Conservation (phyloP, 2,113 vertebrate genomes). For the Litocranius walleri region DNA sequence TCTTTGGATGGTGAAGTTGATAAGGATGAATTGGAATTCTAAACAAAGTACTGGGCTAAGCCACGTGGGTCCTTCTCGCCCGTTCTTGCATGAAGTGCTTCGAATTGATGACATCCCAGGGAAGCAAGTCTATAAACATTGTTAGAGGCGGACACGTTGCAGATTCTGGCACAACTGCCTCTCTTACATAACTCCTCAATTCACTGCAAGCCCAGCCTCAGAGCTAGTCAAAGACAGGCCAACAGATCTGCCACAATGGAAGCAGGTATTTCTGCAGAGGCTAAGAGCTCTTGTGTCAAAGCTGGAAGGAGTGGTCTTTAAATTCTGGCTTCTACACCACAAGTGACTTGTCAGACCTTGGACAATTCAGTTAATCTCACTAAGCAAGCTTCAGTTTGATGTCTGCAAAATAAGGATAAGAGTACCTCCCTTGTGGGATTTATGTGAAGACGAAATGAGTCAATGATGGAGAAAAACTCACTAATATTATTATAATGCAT, state of each 20-base stretch:
- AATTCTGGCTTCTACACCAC: neutral
- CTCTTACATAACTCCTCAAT: neutral
- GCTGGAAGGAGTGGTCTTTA: neutral
- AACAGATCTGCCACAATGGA: neutral
- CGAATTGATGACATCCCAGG: neutral
- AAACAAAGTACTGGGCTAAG: neutral
- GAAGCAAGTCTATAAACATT: neutral
- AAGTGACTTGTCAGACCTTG: neutral
- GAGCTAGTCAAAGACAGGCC: neutral
- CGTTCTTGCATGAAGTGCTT: neutral
- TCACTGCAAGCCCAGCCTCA: neutral
- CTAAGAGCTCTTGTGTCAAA: neutral
- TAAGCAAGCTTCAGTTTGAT: neutral
- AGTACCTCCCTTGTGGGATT: neutral
- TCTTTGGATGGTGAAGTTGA: neutral
- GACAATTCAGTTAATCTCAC: neutral
- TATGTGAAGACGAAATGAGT: neutral
- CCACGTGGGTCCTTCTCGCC: accelerated
- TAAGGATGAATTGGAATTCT: neutral
- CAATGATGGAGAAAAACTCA: neutral
- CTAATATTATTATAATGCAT: neutral
- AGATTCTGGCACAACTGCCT: neutral
- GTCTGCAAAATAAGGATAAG: neutral
- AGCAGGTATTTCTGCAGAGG: neutral
- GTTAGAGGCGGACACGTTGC: neutral